phyloP scores from a whole-genome alignment of 2,888 invertebrate species.

The Pterostichus madidus region DNA sequence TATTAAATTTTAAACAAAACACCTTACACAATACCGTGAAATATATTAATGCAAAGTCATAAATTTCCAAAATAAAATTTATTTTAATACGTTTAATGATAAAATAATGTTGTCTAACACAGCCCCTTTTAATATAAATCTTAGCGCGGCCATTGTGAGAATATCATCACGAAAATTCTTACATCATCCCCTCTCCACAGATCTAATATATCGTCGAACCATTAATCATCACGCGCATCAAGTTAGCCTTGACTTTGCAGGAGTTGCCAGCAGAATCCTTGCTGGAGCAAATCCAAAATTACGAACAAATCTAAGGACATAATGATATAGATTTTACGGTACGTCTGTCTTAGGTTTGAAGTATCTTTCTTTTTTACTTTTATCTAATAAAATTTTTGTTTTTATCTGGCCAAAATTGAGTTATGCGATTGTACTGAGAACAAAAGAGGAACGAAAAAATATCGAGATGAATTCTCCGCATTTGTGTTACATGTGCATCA shows the following conservation, averaged over 20 bases:
- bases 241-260: slow-evolving; percentile 48
- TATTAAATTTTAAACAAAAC: slow-evolving; percentile 32
- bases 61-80: slow-evolving; percentile 24
- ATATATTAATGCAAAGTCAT: slow-evolving; percentile 25
- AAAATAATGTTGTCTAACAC: slow-evolving; percentile 37
- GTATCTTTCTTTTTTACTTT: slow-evolving; percentile 24
- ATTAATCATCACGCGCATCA: slow-evolving; percentile 53
- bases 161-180: slow-evolving; percentile 38
- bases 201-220: slow-evolving; percentile 48
- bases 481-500: slow-evolving; percentile 14
- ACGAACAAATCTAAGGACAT: slow-evolving; percentile 30
- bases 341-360: background rate
- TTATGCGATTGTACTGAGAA: slow-evolving; percentile 21
- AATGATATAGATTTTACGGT: slow-evolving; percentile 38
- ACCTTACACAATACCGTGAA: background rate
- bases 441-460: slow-evolving; percentile 43
- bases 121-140: slow-evolving; percentile 41
- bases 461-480: slow-evolving; percentile 32
- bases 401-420: slow-evolving; percentile 41
- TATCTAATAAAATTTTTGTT: slow-evolving; percentile 45
- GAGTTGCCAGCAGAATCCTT: slow-evolving; percentile 4
- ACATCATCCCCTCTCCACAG: background rate
- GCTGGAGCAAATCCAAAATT: slow-evolving; percentile 36
- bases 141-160: slow-evolving; percentile 6
- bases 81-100: slow-evolving; percentile 28